Percentiles rank a stretch among this genome's conserved stretches.
Conservation (phyloP, 2,797 vertebrate genomes). For the Ciconia nigra region DNA sequence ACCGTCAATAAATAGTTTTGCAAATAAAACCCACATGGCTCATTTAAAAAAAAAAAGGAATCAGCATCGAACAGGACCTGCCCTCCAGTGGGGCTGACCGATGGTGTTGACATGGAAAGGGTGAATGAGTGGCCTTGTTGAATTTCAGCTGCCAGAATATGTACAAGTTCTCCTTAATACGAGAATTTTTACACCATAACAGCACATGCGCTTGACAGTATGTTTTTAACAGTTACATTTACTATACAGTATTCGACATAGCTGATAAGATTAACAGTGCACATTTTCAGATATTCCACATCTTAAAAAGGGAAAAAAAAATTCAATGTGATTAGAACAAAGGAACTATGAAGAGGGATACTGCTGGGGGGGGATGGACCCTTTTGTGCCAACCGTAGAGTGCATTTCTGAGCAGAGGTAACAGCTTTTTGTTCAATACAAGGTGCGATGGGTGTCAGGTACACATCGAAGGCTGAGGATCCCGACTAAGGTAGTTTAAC, state of each 20-base stretch:
- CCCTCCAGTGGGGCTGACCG: neutral
- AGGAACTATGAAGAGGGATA: neutral
- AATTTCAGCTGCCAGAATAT: constrained; percentile 71
- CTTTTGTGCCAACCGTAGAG: constrained; percentile 38
- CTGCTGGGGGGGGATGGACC: constrained; percentile 15
- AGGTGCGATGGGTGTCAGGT: neutral
- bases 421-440: constrained; percentile 29
- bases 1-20: constrained; percentile 42
- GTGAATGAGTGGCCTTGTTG: constrained; percentile 13
- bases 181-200: constrained; percentile 53
- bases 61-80: neutral
- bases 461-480: neutral
- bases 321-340: neutral
- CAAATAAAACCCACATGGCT: constrained; percentile 41
- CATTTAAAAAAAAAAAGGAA: neutral
- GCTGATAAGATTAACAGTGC: constrained; percentile 58
- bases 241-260: constrained; percentile 48
- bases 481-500: neutral
- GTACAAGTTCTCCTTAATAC: constrained; percentile 40
- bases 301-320: constrained; percentile 1
- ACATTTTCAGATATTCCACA: constrained; percentile 52
- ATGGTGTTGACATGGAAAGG: neutral
- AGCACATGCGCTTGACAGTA: constrained; percentile 57
- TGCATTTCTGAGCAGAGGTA: constrained; percentile 62
- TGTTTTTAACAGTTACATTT: constrained; percentile 55